A percentile compares a stretch with the other conserved stretches of the same genome.
phyloP scores from a whole-genome alignment of 2,797 vertebrate genomes.

The Tamandua tetradactyla region DNA sequence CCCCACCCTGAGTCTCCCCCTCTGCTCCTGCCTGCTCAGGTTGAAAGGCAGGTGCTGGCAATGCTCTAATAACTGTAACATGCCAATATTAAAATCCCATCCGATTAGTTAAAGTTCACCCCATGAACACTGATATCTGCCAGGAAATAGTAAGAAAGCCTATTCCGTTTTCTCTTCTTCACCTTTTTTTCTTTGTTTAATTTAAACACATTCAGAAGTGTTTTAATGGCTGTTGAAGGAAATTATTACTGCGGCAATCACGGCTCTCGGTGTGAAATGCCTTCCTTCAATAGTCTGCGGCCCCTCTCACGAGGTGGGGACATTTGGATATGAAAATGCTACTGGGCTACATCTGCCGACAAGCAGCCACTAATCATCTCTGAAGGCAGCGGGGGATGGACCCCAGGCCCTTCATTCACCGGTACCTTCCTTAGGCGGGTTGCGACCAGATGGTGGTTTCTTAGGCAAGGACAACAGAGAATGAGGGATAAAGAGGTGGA shows the following conservation, averaged over 20 bases:
- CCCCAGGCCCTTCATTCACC: constrained; percentile 51
- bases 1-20: no score
- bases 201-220: constrained; percentile 75
- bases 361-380: constrained; percentile 72
- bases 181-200: constrained; percentile 56
- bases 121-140: constrained; percentile 72
- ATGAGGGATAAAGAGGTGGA: neutral
- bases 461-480: constrained; percentile 44
- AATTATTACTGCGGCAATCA: constrained; percentile 84
- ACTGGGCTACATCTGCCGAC: constrained; percentile 71
- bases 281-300: constrained; percentile 76
- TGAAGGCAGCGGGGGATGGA: constrained; percentile 64
- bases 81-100: constrained; percentile 65
- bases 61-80: constrained; percentile 36
- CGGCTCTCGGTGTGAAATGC: constrained; percentile 83
- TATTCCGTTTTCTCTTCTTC: constrained; percentile 59
- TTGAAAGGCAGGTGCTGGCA: constrained; percentile 8
- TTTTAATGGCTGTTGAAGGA: constrained; percentile 84
- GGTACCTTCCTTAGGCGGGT: neutral
- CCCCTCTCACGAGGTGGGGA: constrained; percentile 68
- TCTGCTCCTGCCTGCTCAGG: neutral
- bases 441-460: constrained; percentile 67
- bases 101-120: constrained; percentile 74
- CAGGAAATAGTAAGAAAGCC: constrained; percentile 74
- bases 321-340: constrained; percentile 73